A percentile compares a stretch with the other conserved stretches of the same genome.
phyloP scores from a whole-genome alignment of 2,113 vertebrate genomes.

The Pterocles orientalis region DNA sequence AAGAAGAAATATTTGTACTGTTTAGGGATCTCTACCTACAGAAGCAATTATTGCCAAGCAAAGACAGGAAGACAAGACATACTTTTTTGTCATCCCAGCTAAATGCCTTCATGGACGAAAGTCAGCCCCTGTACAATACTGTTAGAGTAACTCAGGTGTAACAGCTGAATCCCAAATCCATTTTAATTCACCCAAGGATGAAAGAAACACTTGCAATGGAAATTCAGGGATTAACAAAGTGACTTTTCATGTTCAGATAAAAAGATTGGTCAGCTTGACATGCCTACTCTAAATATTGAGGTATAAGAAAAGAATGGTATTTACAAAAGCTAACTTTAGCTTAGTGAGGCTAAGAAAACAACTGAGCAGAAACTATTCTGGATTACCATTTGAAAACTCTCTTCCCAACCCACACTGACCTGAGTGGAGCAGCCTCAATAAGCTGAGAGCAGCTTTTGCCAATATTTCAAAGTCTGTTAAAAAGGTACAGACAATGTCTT shows the following conservation, averaged over 20 bases:
- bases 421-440: not conserved
- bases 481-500: not conserved
- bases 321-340: constrained; percentile 1
- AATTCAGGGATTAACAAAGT: not conserved
- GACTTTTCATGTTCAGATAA: not conserved
- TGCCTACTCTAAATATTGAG: not conserved
- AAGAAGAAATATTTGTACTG: not conserved
- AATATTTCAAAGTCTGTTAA: not conserved
- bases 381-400: not conserved
- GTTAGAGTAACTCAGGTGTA: not conserved
- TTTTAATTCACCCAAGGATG: not conserved
- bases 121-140: not conserved
- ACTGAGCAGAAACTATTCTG: not conserved
- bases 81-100: not conserved
- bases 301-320: not conserved
- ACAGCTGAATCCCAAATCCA: not conserved
- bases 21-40: not conserved
- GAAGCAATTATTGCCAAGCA: not conserved
- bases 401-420: not conserved
- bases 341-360: not conserved
- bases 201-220: not conserved
- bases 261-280: not conserved
- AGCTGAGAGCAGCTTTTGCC: not conserved
- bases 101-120: not conserved
- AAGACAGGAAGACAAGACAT: not conserved